Percentiles rank a stretch among this genome's conserved stretches.
These are phyloP conservation scores for Zaprionus nigranus DNA, from an alignment of 1,140 invertebrate genomes.

Conservation along the genomic window DNA sequence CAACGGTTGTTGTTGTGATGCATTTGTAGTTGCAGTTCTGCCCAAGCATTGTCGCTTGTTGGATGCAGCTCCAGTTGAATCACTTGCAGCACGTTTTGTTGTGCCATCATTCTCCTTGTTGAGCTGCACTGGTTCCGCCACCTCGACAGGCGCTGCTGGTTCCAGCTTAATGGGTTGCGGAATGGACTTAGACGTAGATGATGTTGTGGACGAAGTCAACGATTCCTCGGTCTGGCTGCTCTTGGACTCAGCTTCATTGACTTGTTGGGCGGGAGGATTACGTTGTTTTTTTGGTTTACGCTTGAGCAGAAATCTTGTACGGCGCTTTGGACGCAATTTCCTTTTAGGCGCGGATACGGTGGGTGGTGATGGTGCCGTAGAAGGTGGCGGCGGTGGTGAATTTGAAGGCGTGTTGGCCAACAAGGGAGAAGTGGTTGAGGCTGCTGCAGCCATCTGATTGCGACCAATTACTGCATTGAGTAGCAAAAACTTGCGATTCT, in stretches of 20 bases:
- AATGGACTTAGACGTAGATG: not conserved
- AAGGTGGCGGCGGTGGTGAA: conserved; percentile 16
- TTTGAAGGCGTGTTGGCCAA: conserved; percentile 12
- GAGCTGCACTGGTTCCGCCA: not conserved
- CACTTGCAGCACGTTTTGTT: not conserved
- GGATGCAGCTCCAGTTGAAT: not conserved
- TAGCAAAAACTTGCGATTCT: conserved; percentile 73
- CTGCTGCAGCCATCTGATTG: conserved; percentile 9
- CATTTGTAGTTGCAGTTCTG: not conserved
- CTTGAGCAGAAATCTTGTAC: conserved; percentile 15
- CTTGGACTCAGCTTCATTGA: not conserved
- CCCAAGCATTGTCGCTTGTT: conserved; percentile 15
- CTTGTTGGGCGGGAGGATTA: not conserved
- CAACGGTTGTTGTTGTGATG: conserved; percentile 26
- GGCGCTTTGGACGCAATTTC: conserved; percentile 5
- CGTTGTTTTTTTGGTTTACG: conserved; percentile 2
- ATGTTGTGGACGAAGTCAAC: not conserved
- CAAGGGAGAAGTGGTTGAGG: conserved; percentile 19
- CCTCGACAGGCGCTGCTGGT: not conserved
- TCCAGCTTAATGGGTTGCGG: conserved; percentile 14
- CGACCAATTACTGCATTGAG: conserved; percentile 50
- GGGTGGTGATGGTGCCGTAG: not conserved
- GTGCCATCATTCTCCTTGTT: not conserved
- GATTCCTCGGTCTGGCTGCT: not conserved
- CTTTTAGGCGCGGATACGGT: not conserved